A percentile compares a stretch with the other conserved stretches of the same genome.
Conservation (phyloP, 2,113 vertebrate species). For the Neomonachus schauinslandi region DNA sequence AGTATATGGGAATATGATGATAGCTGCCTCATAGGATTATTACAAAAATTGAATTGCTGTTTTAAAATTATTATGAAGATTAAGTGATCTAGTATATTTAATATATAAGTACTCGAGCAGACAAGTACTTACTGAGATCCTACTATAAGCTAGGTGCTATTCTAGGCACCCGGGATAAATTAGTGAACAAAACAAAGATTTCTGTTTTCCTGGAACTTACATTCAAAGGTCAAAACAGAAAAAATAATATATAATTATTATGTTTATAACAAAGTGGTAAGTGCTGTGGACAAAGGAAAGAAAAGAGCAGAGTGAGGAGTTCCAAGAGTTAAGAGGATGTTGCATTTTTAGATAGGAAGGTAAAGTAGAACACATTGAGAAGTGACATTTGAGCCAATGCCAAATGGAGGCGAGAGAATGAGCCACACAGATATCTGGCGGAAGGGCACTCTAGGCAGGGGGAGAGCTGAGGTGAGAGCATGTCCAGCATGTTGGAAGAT, state of each 20-base stretch:
- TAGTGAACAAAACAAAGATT: background rate
- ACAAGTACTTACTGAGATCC: background rate
- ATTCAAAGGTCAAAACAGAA: background rate
- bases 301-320: background rate
- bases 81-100: background rate
- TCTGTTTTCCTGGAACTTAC: background rate
- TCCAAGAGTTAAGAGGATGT: background rate
- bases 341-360: background rate
- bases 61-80: conserved; percentile 17
- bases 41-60: background rate
- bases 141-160: background rate
- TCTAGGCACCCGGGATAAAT: background rate
- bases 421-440: background rate
- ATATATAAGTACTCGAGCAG: background rate
- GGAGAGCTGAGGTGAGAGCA: background rate
- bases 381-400: background rate
- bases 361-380: background rate
- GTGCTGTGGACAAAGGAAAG: background rate
- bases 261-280: background rate
- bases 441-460: background rate
- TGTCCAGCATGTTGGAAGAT: background rate
- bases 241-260: background rate
- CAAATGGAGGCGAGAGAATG: background rate
- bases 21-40: background rate
- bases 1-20: background rate